These are phyloP conservation scores for Planiliza haematocheilus DNA, from an alignment of 2,113 vertebrate species.

Conservation along the genomic window DNA sequence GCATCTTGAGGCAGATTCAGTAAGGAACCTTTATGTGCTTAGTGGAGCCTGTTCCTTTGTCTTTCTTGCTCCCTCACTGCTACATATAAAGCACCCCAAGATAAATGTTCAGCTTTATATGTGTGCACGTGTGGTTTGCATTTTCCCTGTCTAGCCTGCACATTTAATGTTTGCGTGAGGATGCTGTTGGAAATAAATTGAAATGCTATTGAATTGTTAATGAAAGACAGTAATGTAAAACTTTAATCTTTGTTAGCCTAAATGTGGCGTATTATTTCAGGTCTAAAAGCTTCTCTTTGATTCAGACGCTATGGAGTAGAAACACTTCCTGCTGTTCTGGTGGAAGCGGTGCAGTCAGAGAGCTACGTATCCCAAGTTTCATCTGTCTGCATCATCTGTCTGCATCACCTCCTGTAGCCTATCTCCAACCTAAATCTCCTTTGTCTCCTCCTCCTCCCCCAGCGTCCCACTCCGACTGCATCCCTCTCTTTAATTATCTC, in stretches of 20 bases:
- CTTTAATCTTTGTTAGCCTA: not conserved
- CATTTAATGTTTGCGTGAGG: slow-evolving; percentile 4
- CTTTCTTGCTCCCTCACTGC: not conserved
- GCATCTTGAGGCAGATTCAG: not conserved
- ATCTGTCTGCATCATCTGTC: slow-evolving; percentile 63
- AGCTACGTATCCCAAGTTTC: slow-evolving; percentile 28
- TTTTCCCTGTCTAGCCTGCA: slow-evolving; percentile 1
- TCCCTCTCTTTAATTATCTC: slow-evolving; percentile 78
- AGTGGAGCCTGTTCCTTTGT: not conserved
- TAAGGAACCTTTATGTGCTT: not conserved
- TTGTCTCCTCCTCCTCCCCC: slow-evolving; percentile 35
- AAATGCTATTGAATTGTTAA: not conserved
- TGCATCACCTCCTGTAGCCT: slow-evolving; percentile 47
- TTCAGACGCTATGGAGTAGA: not conserved
- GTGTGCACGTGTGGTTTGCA: not conserved
- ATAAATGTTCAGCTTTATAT: not conserved
- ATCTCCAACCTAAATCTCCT: slow-evolving; percentile 53
- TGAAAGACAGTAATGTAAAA: not conserved
- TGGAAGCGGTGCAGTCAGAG: slow-evolving; percentile 14
- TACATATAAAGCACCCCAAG: not conserved
- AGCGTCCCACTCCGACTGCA: slow-evolving; percentile 33
- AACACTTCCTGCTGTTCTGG: not conserved
- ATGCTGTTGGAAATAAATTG: not conserved
- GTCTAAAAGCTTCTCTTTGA: not conserved
- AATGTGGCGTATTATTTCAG: not conserved